Evolutionary conservation across 2,113 vertebrate genomes (phyloP), one percentile per base, ranked within the genome.

Genomic region (Pedionomus torquatus): DNA sequence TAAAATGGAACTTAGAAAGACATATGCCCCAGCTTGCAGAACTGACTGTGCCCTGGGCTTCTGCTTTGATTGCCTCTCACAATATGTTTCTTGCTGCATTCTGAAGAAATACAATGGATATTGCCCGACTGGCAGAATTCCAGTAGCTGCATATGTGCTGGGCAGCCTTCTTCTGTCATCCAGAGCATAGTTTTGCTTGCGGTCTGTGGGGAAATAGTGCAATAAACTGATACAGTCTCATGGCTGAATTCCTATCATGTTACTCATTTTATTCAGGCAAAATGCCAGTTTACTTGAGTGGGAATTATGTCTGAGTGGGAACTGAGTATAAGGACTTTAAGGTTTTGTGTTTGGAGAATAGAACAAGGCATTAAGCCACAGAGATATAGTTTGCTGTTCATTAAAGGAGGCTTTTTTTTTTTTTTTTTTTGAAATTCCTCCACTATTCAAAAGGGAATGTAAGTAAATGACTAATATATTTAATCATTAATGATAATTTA

Each of bases 391-490:
- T 81, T 95, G 55, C 89, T 92, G 74, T 95, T 98, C 89, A 85
- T 97, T 92, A 96, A 96, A 90, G 61, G 61, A 91, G 35, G n/a
- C 13, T 54, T 65, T 78, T 93, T 68, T 54, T 21, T 86, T 82
- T 88, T 19, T 39, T 96, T 96, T 97, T 97, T 87, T 95, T 87
- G 95, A 95, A 97, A 96, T 95, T 95, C 65, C 88, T 95, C 63
- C 83, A 57, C 78, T 93, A 58, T 96, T 96, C 91, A 94, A 97
- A 97, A 91, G 76, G 26, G 64, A 97, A 97, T 92, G 78, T 97
- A 94, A 97, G 81, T 90, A 97, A 97, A 95, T 91, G 49, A 93
- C 83, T 87, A 90, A 44, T 96, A 94, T 97, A 93, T 94, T 97
- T 96, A 66, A 90, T 92, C 93, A 69, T 96, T 96, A 96, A 92